Base-by-base conservation (phyloP, 2,888 invertebrate species). In the Galerucella nymphaeae region DNA sequence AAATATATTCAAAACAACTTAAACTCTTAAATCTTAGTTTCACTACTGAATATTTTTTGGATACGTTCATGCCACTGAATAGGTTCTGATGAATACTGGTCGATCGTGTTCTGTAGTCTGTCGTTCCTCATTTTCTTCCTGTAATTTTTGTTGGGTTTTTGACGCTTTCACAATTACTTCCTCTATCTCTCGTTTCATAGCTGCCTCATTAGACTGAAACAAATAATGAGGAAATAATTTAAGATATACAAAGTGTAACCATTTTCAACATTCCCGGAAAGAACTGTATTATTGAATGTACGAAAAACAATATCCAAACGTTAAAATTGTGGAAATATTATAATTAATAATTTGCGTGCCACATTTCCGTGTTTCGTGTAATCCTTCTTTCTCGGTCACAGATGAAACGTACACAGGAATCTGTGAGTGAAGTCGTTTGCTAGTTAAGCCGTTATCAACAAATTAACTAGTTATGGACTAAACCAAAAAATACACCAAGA, bases 171-270 rank as follows among this genome's bases (percentile, higher is more conserved):
- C 70, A 30, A 70, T 70, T 13, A 70, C 70, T 57, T 70, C 63
- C 48, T 70, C 55, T 57, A 70, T 63, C 18, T 70, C 55, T 18
- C 57, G 63, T 23, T 64, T 18, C 55, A 70, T 8, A 42, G 70
- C 70, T 16, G 70, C 70, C 57, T 70, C 70, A 16, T 64, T 63
- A 63, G 57, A 70, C 70, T 70, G 45, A 57, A 70, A 70, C 45
- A 64, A 62, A 67, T 23, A 42, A 59, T 10, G 18, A 53, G 2
- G 4, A 4, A 45, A 45, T 13, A 13, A 45, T 45, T 45, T 45
- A 13, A 45, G 5, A 45, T 13, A 45, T 45, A 45, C 45, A 4
- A 14, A 14, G 45, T 11, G 45, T 14, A 14, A 45, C 14, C 2
- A 45, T 13, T 14, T 0, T 0, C 9, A 38, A 38, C 8, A 38